A percentile compares a stretch with the other conserved stretches of the same genome.
Conservation (phyloP, 37 sponge, comb jelly and placozoan genomes). For the Aphrocallistes beatrix region DNA sequence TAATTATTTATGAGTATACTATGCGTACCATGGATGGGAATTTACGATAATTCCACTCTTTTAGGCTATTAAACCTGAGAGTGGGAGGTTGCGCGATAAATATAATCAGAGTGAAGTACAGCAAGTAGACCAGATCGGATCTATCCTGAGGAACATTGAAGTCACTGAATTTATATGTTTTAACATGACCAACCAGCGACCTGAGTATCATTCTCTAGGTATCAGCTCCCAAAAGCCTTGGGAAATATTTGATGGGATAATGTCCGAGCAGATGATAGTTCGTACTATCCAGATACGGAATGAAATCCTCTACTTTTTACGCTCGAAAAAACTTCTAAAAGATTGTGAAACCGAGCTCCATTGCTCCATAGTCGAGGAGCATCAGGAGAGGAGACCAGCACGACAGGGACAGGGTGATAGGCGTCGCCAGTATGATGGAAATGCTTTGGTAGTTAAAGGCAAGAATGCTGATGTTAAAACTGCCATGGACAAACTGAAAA, state of each 20-base stretch:
- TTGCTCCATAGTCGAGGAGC: neutral
- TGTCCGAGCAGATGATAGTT: neutral
- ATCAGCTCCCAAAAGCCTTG: neutral
- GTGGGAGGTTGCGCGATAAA: neutral
- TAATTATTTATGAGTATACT: neutral
- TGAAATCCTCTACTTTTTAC: neutral
- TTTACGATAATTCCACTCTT: neutral
- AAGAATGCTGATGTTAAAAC: neutral
- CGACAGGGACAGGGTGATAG: neutral
- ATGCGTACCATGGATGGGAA: neutral
- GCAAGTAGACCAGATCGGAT: neutral
- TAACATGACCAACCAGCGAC: neutral
- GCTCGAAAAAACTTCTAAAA: neutral
- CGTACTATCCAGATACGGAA: neutral
- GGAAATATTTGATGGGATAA: neutral
- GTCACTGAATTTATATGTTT: neutral
- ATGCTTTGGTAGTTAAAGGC: neutral
- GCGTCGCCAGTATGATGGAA: neutral
- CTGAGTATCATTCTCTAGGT: neutral
- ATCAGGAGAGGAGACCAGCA: neutral
- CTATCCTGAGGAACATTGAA: neutral
- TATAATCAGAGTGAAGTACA: neutral
- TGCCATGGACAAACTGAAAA: neutral
- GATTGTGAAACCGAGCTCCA: neutral
- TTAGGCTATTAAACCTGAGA: neutral